Percentiles rank a stretch among this genome's conserved stretches.
Conservation (phyloP, 2,888 invertebrate species). For the Sericinus montela region DNA sequence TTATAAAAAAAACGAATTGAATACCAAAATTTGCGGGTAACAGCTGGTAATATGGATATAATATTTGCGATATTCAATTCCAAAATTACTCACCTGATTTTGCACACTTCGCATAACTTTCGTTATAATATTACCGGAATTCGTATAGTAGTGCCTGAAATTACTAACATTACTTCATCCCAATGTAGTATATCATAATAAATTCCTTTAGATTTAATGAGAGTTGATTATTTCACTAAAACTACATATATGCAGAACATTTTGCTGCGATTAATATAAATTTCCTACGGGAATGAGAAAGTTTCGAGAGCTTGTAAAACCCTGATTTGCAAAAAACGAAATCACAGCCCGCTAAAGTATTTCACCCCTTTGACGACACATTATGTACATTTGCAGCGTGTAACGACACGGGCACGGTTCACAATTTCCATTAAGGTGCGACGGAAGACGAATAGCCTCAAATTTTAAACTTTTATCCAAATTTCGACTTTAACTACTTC, state of each 20-base stretch:
- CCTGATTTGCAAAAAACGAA: conserved; percentile 55
- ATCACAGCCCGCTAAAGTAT: conserved; percentile 74
- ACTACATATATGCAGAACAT: background rate
- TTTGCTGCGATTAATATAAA: conserved; percentile 48
- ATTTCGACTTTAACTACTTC: conserved; percentile 40
- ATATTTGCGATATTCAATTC: too few relatives aligned
- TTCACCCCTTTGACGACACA: conserved; percentile 78
- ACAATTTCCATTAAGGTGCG: conserved; percentile 73
- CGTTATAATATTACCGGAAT: too few relatives aligned
- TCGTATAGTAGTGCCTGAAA: too few relatives aligned
- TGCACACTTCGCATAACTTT: too few relatives aligned
- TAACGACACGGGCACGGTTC: conserved; percentile 75
- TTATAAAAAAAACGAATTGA: too few relatives aligned
- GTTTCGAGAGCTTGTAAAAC: conserved; percentile 64
- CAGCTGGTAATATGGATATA: too few relatives aligned
- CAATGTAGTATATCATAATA: too few relatives aligned
- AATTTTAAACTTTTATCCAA: conserved; percentile 37
- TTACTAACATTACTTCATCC: too few relatives aligned
- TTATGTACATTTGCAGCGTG: conserved; percentile 76
- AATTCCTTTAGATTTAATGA: too few relatives aligned
- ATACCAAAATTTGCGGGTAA: too few relatives aligned
- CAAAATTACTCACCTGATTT: too few relatives aligned
- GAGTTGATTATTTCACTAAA: too few relatives aligned
- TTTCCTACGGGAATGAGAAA: conserved; percentile 58
- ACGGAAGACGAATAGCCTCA: conserved; percentile 53